These are phyloP conservation scores for Zelostemma sp. DNA, from an alignment of 1,140 invertebrate genomes.

Conservation along the genomic window DNA sequence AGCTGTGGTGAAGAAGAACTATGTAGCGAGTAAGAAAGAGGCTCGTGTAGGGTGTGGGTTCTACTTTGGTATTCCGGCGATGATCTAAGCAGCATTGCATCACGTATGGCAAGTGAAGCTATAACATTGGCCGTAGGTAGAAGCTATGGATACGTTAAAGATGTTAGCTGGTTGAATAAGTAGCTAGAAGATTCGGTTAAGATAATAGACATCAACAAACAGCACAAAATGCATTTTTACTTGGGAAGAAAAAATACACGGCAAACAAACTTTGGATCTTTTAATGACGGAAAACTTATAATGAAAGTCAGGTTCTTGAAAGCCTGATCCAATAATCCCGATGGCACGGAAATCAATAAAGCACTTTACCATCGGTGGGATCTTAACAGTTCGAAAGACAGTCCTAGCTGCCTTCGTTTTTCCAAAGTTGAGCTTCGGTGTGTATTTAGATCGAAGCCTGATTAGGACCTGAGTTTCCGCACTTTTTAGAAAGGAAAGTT, in stretches of 20 bases:
- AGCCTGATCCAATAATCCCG: no score
- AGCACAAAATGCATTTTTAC: no score
- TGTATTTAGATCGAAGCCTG: constrained; percentile 24
- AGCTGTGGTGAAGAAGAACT: constrained; percentile 1
- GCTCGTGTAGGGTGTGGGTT: constrained; percentile 16
- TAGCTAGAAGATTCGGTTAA: no score
- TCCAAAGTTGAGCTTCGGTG: constrained; percentile 31
- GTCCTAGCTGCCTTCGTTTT: constrained; percentile 16
- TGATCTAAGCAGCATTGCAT: constrained; percentile 54
- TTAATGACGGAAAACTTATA: no score
- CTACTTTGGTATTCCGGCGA: constrained; percentile 61
- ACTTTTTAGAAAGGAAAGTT: constrained; percentile 38
- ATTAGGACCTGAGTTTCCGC: constrained; percentile 35
- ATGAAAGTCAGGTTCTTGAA: no score
- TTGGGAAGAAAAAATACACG: no score
- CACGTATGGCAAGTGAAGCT: constrained; percentile 57
- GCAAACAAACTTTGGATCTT: no score
- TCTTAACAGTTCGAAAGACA: no score
- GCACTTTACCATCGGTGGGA: no score
- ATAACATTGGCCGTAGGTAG: constrained; percentile 54
- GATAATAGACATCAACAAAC: no score
- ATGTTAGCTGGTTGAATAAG: no score
- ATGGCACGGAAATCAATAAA: no score
- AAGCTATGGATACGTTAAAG: constrained; percentile 42
- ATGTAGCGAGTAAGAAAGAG: constrained; percentile 25